A percentile compares a stretch with the other conserved stretches of the same genome.
phyloP scores from a whole-genome alignment of 2,113 vertebrate species.

The Rhagologus leucostigma region DNA sequence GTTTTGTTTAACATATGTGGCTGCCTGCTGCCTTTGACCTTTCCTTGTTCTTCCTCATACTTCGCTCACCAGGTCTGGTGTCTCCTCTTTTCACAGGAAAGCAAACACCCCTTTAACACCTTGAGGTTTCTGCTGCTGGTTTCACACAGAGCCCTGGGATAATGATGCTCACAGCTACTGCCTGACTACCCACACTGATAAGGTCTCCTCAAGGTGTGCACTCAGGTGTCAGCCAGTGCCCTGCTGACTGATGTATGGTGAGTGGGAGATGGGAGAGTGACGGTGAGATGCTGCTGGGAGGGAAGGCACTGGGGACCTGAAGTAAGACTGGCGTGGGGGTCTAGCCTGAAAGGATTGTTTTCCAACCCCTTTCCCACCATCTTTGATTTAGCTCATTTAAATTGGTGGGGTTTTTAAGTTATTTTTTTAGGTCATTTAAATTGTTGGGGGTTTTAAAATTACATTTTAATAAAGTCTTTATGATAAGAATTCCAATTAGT shows the following conservation, averaged over 20 bases:
- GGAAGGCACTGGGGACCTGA: neutral
- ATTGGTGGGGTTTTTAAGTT: neutral
- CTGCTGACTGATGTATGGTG: neutral
- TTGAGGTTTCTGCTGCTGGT: neutral
- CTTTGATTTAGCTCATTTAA: neutral
- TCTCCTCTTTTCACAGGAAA: neutral
- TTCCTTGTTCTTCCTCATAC: neutral
- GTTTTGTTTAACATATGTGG: neutral
- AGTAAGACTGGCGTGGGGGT: neutral
- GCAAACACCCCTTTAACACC: neutral
- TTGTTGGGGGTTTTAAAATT: neutral
- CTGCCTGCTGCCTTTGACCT: neutral
- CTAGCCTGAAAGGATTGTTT: neutral
- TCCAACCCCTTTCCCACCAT: neutral
- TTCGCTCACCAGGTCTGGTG: neutral
- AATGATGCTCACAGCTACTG: neutral
- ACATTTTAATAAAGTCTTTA: neutral
- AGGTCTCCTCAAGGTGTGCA: neutral
- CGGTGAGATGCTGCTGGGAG: neutral
- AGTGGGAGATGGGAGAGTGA: neutral
- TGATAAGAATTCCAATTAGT: neutral
- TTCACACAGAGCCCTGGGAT: rapidly evolving
- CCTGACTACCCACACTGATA: neutral
- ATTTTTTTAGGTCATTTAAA: neutral
- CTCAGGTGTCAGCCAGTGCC: neutral